Percentiles rank a stretch among this genome's conserved stretches.
Evolutionary conservation across 1,140 invertebrate species (phyloP).

Genomic region (Bombus picipes): DNA sequence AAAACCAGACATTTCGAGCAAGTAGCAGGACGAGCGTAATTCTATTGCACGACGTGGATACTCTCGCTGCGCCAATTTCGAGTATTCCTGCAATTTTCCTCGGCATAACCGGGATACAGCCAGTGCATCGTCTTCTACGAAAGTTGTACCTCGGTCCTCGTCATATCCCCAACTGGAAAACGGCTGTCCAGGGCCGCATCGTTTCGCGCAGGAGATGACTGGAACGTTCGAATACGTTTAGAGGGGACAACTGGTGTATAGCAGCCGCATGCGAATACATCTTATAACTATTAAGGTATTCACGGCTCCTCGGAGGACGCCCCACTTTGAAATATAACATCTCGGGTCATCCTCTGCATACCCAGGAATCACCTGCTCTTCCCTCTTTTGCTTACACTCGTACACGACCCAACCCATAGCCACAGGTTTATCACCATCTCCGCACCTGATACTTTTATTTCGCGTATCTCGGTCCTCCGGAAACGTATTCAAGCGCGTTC

Average conservation of each 20-base stretch:
- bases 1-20: slow-evolving; percentile 39
- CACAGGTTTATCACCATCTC: neutral
- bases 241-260: slow-evolving; percentile 48
- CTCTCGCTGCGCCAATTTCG: slow-evolving; percentile 43
- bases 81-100: slow-evolving; percentile 45
- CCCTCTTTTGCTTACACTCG: neutral
- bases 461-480: slow-evolving; percentile 37
- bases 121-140: neutral
- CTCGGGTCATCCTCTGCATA: slow-evolving; percentile 55
- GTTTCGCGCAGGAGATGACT: slow-evolving; percentile 25
- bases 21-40: slow-evolving; percentile 34
- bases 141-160: neutral
- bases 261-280: slow-evolving; percentile 61
- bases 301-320: slow-evolving; percentile 77
- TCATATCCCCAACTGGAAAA: slow-evolving; percentile 47
- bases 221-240: slow-evolving; percentile 29
- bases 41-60: slow-evolving; percentile 7
- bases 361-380: slow-evolving; percentile 30
- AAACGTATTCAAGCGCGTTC: neutral
- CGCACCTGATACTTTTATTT: slow-evolving; percentile 40
- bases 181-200: slow-evolving; percentile 52
- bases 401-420: neutral
- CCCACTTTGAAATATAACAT: slow-evolving; percentile 77
- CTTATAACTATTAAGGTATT: slow-evolving; percentile 81
- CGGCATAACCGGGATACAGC: neutral